A percentile compares a stretch with the other conserved stretches of the same genome.
Conservation (phyloP, 2,797 vertebrate genomes). For the Tenualosa thibaudeaui region DNA sequence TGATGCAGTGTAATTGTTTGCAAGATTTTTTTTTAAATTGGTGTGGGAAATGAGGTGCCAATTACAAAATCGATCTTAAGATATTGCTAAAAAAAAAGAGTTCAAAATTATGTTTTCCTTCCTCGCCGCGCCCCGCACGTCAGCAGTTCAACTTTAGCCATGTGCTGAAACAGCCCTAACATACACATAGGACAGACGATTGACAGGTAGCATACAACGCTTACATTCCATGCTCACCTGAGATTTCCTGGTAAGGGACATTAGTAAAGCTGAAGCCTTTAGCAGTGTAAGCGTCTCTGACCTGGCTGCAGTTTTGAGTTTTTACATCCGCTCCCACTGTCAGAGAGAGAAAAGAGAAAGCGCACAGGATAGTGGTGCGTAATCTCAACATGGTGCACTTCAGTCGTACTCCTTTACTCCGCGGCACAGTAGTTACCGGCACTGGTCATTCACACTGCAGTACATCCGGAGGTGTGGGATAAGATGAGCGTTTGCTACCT, state of each 20-base stretch:
- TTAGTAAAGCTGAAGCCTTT: slow-evolving; percentile 86
- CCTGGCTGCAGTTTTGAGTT: slow-evolving; percentile 85
- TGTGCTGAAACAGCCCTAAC: neutral
- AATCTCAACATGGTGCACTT: slow-evolving; percentile 71
- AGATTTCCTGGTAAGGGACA: slow-evolving; percentile 86
- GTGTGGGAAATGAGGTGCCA: neutral
- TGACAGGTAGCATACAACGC: slow-evolving; percentile 14
- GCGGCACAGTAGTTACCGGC: slow-evolving; percentile 52
- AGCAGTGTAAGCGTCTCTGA: slow-evolving; percentile 80
- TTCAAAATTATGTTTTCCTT: neutral
- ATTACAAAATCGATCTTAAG: neutral
- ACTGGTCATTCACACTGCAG: slow-evolving; percentile 51
- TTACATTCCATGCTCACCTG: slow-evolving; percentile 76
- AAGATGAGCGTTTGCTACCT: slow-evolving; percentile 21
- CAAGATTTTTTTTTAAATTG: neutral
- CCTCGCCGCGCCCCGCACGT: slow-evolving; percentile 26
- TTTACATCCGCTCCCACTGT: slow-evolving; percentile 76
- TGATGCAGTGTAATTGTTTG: slow-evolving; percentile 19
- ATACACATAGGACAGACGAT: slow-evolving; percentile 6
- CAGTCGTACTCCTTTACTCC: slow-evolving; percentile 48
- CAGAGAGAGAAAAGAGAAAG: slow-evolving; percentile 71
- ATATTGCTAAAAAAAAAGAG: neutral
- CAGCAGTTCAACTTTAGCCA: neutral
- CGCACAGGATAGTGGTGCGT: slow-evolving; percentile 65
- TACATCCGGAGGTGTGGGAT: slow-evolving; percentile 54